These are phyloP conservation scores for Darevskia nairensis DNA, from an alignment of 2,797 vertebrate genomes.

Conservation along the genomic window DNA sequence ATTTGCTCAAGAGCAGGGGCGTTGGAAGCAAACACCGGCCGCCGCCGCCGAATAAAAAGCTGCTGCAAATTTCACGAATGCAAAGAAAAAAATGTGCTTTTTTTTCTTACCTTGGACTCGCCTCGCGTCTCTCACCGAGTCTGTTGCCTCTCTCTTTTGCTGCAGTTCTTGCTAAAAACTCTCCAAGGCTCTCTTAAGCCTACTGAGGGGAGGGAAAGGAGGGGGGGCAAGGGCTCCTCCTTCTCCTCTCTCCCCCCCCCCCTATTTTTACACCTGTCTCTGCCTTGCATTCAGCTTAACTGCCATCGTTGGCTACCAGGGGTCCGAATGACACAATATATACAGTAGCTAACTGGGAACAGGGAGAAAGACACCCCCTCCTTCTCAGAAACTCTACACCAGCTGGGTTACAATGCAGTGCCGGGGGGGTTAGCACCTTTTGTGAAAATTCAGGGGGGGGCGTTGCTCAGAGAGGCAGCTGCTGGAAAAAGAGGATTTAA, in stretches of 20 bases:
- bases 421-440: neutral
- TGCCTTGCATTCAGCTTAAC: neutral
- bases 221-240: neutral
- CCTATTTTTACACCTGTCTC: neutral
- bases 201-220: neutral
- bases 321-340: neutral
- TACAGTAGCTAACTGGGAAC: neutral
- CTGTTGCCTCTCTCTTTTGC: neutral
- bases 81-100: too few species aligned
- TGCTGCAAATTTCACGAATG: neutral
- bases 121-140: neutral
- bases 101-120: neutral
- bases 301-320: neutral
- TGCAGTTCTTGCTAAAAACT: neutral
- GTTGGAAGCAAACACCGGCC: neutral
- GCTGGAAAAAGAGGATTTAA: neutral
- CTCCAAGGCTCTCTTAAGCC: neutral
- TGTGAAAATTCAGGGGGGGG: neutral
- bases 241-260: rapidly evolving
- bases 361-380: neutral
- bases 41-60: neutral
- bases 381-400: neutral
- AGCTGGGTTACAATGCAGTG: neutral
- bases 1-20: too few species aligned
- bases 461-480: neutral